A percentile compares a stretch with the other conserved stretches of the same genome.
Conservation (phyloP, 1,140 invertebrate genomes). For the Scaptomyza montana region DNA sequence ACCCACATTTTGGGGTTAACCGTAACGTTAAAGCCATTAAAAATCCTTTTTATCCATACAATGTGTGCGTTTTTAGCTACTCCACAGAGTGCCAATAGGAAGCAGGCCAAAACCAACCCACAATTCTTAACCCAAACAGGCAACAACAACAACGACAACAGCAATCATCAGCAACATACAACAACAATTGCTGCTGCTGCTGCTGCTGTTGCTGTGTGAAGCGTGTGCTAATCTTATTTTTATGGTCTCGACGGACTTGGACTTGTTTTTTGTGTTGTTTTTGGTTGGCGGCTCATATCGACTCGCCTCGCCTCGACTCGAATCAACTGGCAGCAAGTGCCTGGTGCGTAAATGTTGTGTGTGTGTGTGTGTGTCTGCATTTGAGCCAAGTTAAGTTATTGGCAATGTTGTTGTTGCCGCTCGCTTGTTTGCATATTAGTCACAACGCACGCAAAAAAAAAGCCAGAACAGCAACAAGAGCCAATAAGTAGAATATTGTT, state of each 20-base stretch:
- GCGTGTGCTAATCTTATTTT: conserved; percentile 80
- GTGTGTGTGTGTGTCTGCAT: conserved; percentile 38
- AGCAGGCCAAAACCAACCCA: conserved; percentile 30
- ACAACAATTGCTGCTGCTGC: conserved; percentile 19
- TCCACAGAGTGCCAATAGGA: conserved; percentile 31
- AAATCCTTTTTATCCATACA: conserved; percentile 45
- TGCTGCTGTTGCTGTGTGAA: conserved; percentile 55
- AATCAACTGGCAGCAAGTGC: conserved; percentile 9
- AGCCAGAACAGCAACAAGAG: conserved; percentile 17
- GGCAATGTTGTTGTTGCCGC: conserved; percentile 50
- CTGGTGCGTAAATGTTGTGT: conserved; percentile 50
- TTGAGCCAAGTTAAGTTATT: conserved; percentile 79
- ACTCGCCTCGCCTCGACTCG: background rate
- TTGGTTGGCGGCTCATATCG: conserved; percentile 28
- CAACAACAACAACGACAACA: conserved; percentile 15
- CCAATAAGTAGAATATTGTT: conserved; percentile 10
- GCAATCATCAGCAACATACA: conserved; percentile 6
- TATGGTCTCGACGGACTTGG: conserved; percentile 74
- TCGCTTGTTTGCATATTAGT: conserved; percentile 81
- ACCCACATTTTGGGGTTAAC: conserved; percentile 46
- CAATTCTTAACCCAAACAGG: conserved; percentile 22
- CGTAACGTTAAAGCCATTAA: conserved; percentile 30
- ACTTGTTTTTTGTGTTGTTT: conserved; percentile 57
- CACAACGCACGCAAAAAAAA: conserved; percentile 60
- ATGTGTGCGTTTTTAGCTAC: conserved; percentile 42